phyloP scores from a whole-genome alignment of 1,140 invertebrate species.

The Drosophila oshimai region DNA sequence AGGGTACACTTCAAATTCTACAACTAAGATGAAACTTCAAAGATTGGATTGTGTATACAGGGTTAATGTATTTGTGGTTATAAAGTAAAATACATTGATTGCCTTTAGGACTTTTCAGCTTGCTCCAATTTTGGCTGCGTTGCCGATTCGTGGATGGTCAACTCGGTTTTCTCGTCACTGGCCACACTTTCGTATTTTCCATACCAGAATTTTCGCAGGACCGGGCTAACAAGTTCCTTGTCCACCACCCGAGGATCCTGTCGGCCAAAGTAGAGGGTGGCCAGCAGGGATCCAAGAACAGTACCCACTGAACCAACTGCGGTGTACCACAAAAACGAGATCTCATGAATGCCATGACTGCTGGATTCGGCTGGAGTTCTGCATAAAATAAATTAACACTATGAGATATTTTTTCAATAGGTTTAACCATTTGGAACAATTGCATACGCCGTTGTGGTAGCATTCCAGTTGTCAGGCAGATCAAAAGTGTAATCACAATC shows the following conservation, averaged over 20 bases:
- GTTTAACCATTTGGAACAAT: conserved; percentile 11
- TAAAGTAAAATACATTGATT: not conserved
- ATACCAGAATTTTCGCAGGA: conserved; percentile 54
- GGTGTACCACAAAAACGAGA: conserved; percentile 84
- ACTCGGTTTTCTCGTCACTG: conserved; percentile 5
- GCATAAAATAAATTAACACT: not conserved
- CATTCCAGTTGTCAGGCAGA: conserved; percentile 37
- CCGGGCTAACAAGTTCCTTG: conserved; percentile 46
- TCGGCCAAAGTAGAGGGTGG: conserved; percentile 58
- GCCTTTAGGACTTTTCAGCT: not conserved
- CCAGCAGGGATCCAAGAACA: conserved; percentile 41
- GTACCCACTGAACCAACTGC: conserved; percentile 50
- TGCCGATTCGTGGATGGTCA: conserved; percentile 5
- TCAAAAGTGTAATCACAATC: conserved; percentile 56
- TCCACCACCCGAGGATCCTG: conserved; percentile 55
- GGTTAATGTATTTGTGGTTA: conserved; percentile 7
- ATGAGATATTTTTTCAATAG: not conserved
- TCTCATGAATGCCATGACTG: conserved; percentile 43
- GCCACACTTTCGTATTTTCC: conserved; percentile 44
- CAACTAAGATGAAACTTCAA: conserved; percentile 18
- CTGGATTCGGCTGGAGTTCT: conserved; percentile 4
- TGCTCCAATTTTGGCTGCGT: conserved; percentile 17
- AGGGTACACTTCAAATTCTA: not conserved
- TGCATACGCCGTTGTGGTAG: conserved; percentile 45
- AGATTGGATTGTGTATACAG: not conserved